These are phyloP conservation scores for Uropsilus gracilis DNA, from an alignment of 2,113 vertebrate species.

Conservation along the genomic window DNA sequence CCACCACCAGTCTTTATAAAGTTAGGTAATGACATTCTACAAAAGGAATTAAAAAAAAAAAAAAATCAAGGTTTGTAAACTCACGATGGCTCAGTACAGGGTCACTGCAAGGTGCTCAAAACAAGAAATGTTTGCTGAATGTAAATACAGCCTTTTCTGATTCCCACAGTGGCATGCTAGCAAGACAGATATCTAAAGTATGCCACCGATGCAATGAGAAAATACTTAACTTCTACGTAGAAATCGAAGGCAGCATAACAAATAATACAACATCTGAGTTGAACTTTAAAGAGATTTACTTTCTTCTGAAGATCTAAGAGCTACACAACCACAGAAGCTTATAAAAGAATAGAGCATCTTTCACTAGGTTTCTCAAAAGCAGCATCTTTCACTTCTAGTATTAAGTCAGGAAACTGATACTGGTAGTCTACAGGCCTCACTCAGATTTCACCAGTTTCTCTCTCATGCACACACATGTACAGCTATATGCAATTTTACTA, in stretches of 20 bases:
- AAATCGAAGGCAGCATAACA: not conserved
- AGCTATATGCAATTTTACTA: not conserved
- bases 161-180: not conserved
- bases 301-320: conserved; percentile 15
- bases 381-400: not conserved
- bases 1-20: not conserved
- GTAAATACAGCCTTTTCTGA: not conserved
- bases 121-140: not conserved
- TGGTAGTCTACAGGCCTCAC: not conserved
- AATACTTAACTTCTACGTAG: not conserved
- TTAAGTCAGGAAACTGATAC: not conserved
- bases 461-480: accelerated
- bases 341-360: not conserved
- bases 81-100: not conserved
- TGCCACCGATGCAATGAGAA: not conserved
- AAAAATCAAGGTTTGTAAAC: not conserved
- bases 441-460: not conserved
- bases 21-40: not conserved
- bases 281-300: not conserved
- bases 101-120: not conserved
- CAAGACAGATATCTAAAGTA: not conserved
- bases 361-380: not conserved
- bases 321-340: not conserved
- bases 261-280: not conserved
- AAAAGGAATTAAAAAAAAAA: not conserved